A percentile compares a stretch with the other conserved stretches of the same genome.
phyloP scores from a whole-genome alignment of 2,797 vertebrate species.

The Mormyrus proboscirostris region DNA sequence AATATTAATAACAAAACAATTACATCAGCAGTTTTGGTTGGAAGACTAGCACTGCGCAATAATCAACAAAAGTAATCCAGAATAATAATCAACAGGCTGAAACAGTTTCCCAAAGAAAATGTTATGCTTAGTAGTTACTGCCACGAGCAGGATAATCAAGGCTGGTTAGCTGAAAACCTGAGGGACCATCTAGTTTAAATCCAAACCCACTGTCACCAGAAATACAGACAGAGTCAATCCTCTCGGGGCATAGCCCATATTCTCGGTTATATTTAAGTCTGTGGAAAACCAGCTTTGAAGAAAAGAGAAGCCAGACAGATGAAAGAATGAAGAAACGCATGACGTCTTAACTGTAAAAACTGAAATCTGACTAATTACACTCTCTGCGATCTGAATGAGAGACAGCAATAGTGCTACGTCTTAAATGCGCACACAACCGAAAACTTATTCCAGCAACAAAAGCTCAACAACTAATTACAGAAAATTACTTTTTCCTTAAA shows the following conservation, averaged over 20 bases:
- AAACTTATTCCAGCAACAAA: neutral
- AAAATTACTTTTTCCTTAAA: neutral
- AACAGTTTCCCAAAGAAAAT: neutral
- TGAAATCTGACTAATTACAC: neutral
- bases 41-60: neutral
- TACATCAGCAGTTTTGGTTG: neutral
- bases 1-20: neutral
- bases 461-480: neutral
- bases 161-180: neutral
- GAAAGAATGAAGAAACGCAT: neutral
- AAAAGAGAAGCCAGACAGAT: neutral
- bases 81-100: neutral
- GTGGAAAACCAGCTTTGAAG: neutral
- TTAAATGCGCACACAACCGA: neutral
- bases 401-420: neutral
- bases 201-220: neutral
- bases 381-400: neutral
- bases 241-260: neutral
- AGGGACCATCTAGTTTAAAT: neutral
- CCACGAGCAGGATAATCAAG: neutral
- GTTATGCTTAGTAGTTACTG: neutral
- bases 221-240: neutral
- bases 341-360: neutral
- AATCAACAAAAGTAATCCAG: neutral
- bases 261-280: conserved; percentile 9